Evolutionary conservation across 2,888 invertebrate genomes (phyloP), one percentile per base, ranked within the genome.

Genomic region (Xanthia togata): DNA sequence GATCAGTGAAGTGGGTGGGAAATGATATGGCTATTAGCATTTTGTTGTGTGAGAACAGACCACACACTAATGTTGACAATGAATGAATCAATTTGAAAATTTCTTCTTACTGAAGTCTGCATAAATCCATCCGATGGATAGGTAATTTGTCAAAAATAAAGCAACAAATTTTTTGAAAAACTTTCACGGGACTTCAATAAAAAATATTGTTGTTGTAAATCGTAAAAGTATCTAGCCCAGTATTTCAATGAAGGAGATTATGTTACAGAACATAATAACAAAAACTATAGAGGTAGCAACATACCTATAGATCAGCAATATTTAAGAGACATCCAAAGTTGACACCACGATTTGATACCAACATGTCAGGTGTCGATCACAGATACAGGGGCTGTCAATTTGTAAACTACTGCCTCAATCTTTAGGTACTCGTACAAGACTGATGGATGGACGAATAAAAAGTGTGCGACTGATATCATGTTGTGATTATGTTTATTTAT

Each of bases 11-110:
- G 85, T 88, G 82, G 83, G 83, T 80, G 70, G 82, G 74, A 84
- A 81, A 81, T 87, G 81, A 85, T 83, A 82, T 75, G 59, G 78
- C 41, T 83, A 79, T 89, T 89, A 82, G 84, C 76, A 82, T 88
- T 83, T 82, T 76, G 68, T 78, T 75, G 74, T 70, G 65, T 81
- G 81, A 76, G 85, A 85, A 81, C 69, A 50, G 81, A 86, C 87
- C 88, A 86, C 86, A 86, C 86, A 67, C 12, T 44, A 63, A 53
- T 70, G 57, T 57, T 74, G 60, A 47, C 75, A 72, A 60, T 76
- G 55, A 44, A 38, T 72, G 12, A 67, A 82, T 65, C 60, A 4
- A 74, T 73, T 57, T 31, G n/a, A n/a, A n/a, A n/a, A n/a, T n/a
- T n/a, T n/a, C n/a, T n/a, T n/a, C n/a, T n/a, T n/a, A n/a, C n/a